Base-by-base conservation (phyloP, 2,888 invertebrate species). In the Dichetophora obliterata region DNA sequence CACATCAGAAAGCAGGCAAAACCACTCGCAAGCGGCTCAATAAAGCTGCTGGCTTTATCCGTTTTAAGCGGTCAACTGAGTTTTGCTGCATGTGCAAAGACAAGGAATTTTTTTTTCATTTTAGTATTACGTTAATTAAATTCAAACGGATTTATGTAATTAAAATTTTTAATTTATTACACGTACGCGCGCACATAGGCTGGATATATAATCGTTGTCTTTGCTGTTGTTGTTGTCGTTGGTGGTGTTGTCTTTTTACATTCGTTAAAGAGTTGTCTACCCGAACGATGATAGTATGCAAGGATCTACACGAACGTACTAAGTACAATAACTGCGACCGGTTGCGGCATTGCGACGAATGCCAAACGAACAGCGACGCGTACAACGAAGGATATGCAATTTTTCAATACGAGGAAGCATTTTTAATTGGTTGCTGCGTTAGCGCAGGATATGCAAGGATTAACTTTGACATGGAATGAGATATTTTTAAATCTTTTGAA, bases 201-300 rank as follows among this genome's bases (percentile, higher is more conserved):
- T 54, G 19, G 34, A 52, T 69, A 9, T 0, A 34, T 27, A 48
- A 68, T 24, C 14, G 22, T 48, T 50, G 8, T 73, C 50, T 68
- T 61, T 77, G 77, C 75, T 69, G 43, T 59, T 3, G 59, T 50
- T 52, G 22, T 75, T 59, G 72, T 57, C 54, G 48, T 69, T 57
- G 73, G 5, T 70, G 27, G 9, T 34, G 66, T 48, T 83, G 83
- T 84, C 78, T 84, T 83, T 84, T 82, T n/a, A 68, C 8, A 68
- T 43, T 22, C 11, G 24, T 0, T 11, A 68, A 24, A 59, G 24
- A 27, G 59, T 59, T 27, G 19, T 22, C 22, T n/a, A 27, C 59
- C 59, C 59, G 59, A 59, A 59, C 16, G 59, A 43, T 1, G 43
- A 43, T 6, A 14, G 43, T 34, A 63, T 43, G 43, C 48, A 50